A percentile compares a stretch with the other conserved stretches of the same genome.
phyloP scores from a whole-genome alignment of 2,797 vertebrate genomes.

The Scleropages formosus region DNA sequence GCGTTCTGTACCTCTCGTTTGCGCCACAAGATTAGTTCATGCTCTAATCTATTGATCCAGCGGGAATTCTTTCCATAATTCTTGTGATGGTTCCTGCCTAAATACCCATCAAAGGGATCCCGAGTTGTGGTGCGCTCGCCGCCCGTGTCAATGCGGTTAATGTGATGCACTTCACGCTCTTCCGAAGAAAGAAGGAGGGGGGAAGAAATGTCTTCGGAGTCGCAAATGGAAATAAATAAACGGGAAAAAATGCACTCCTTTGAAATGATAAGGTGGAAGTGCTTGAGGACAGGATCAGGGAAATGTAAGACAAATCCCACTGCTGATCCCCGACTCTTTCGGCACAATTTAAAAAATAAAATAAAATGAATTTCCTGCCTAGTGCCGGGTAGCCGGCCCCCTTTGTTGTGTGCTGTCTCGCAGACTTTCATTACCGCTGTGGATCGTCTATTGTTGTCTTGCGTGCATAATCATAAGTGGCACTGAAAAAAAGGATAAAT shows the following conservation, averaged over 20 bases:
- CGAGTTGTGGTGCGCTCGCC: constrained; percentile 48
- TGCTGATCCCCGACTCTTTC: constrained; percentile 48
- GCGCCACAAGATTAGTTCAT: constrained; percentile 55
- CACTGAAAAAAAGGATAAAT: no score
- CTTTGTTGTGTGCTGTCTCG: constrained; percentile 47
- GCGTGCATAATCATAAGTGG: no score
- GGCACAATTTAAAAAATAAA: constrained; percentile 35
- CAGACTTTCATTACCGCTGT: constrained; percentile 47
- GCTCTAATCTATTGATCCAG: constrained; percentile 67
- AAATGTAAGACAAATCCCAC: constrained; percentile 61
- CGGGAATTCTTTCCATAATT: constrained; percentile 61
- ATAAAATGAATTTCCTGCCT: constrained; percentile 32
- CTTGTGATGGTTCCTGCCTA: constrained; percentile 64
- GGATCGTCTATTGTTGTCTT: constrained; percentile 52
- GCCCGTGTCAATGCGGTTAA: constrained; percentile 70
- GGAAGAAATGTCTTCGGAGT: constrained; percentile 45
- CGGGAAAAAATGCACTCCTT: constrained; percentile 45
- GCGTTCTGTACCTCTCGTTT: constrained; percentile 46
- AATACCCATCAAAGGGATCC: constrained; percentile 65
- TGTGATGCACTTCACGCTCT: constrained; percentile 60
- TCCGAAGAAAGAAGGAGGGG: constrained; percentile 33
- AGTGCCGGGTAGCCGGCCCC: neutral
- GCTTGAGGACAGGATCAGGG: constrained; percentile 46
- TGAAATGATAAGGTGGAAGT: constrained; percentile 38
- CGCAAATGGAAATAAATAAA: constrained; percentile 49